Percentiles rank a stretch among this genome's conserved stretches.
phyloP scores from a whole-genome alignment of 1,140 invertebrate genomes.

The Drosophila littoralis region DNA sequence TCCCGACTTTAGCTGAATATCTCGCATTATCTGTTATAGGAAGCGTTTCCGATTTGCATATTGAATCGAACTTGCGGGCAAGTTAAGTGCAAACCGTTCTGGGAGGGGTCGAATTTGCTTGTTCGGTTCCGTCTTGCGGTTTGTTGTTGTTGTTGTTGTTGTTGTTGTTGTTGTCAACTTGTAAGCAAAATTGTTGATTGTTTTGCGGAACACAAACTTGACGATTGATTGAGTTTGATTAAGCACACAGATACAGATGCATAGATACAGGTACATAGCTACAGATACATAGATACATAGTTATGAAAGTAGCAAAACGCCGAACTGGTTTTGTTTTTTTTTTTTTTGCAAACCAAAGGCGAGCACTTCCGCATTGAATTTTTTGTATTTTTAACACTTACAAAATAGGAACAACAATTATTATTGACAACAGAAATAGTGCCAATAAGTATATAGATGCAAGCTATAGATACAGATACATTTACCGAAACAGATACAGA shows the following conservation, averaged over 20 bases:
- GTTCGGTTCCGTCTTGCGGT: constrained; percentile 51
- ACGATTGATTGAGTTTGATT: constrained; percentile 76
- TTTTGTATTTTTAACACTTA: constrained; percentile 25
- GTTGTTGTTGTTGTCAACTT: constrained; percentile 54
- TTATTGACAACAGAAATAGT: constrained; percentile 37
- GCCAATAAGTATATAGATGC: constrained; percentile 28
- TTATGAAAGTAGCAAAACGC: constrained; percentile 63
- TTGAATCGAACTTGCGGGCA: constrained; percentile 29
- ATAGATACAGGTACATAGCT: no score
- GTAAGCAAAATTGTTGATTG: constrained; percentile 69
- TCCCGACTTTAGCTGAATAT: neutral
- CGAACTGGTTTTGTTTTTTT: constrained; percentile 61
- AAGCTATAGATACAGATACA: constrained; percentile 9
- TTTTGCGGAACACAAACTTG: constrained; percentile 76
- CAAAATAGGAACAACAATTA: constrained; percentile 16
- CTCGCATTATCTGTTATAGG: constrained; percentile 12
- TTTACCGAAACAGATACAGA: neutral
- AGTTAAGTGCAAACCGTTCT: constrained; percentile 30
- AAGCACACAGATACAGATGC: constrained; percentile 34
- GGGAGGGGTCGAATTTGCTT: constrained; percentile 38
- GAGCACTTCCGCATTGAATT: constrained; percentile 57
- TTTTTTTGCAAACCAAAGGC: constrained; percentile 55
- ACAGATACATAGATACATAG: constrained; percentile 36
- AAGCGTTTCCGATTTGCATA: constrained; percentile 69
- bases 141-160: constrained; percentile 15